Percentiles rank a stretch among this genome's conserved stretches.
These are phyloP conservation scores for Sylvia borin DNA, from an alignment of 2,797 vertebrate genomes.

Conservation along the genomic window DNA sequence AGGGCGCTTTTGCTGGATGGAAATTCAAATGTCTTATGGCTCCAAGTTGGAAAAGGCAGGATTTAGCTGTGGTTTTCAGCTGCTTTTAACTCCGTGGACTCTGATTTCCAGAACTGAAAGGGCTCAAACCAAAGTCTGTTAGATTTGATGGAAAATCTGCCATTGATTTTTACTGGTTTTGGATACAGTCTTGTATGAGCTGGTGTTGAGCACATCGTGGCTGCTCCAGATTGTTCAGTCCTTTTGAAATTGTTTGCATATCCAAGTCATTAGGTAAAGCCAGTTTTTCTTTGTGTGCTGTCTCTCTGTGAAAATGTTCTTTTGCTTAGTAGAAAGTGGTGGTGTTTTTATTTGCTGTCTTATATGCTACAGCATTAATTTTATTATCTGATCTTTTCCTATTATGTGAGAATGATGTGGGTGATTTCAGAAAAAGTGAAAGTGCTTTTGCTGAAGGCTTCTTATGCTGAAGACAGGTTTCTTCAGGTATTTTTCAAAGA, in stretches of 20 bases:
- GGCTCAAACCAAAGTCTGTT: background rate
- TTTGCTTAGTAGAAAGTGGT: background rate
- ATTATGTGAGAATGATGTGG: background rate
- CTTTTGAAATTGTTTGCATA: slow-evolving; percentile 41
- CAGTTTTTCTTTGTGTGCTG: background rate
- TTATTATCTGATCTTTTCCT: background rate
- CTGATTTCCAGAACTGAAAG: background rate
- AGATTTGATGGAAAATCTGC: background rate
- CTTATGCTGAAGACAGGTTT: background rate
- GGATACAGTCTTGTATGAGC: background rate
- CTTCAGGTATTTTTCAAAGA: background rate
- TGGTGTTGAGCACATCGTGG: background rate
- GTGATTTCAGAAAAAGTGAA: background rate
- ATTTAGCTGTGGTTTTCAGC: background rate
- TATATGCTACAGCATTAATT: background rate
- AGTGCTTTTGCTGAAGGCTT: background rate
- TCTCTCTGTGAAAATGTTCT: background rate
- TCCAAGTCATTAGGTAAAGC: slow-evolving; percentile 10
- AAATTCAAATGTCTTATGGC: background rate
- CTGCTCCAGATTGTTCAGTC: background rate
- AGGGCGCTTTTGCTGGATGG: background rate
- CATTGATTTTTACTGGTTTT: slow-evolving; percentile 30
- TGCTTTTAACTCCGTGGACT: background rate
- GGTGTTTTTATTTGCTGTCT: background rate
- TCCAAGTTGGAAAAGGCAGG: slow-evolving; percentile 1